These are phyloP conservation scores for Gortyna flavago DNA, from an alignment of 2,888 invertebrate genomes.

Conservation along the genomic window DNA sequence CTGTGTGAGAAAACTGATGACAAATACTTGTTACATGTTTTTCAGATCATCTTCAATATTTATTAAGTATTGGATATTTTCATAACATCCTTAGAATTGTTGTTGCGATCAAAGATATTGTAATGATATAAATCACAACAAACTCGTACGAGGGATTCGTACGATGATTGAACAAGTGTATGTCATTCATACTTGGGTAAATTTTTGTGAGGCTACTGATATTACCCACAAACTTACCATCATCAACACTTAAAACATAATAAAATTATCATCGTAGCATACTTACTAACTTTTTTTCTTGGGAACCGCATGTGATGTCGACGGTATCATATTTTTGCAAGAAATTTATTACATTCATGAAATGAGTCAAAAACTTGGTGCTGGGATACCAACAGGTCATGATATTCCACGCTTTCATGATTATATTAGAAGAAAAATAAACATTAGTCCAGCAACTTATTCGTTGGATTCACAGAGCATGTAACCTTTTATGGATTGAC, in stretches of 20 bases:
- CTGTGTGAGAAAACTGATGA: not conserved
- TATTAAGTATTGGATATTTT: not conserved
- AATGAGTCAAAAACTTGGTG: not conserved
- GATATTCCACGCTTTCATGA: not conserved
- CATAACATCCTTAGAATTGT: slow-evolving; percentile 1
- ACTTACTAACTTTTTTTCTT: slow-evolving; percentile 5
- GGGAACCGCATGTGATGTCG: not conserved
- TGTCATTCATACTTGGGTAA: not conserved
- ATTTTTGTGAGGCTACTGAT: not conserved
- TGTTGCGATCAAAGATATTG: not conserved
- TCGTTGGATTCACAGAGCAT: not conserved
- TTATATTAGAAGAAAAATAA: not conserved
- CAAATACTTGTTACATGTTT: not conserved
- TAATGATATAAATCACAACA: not conserved
- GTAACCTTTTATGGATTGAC: too few relatives aligned
- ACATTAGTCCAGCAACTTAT: too few relatives aligned
- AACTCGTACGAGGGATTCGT: not conserved
- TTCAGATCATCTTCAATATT: not conserved
- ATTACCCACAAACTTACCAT: not conserved
- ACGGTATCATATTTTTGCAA: not conserved
- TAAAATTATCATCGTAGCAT: too few relatives aligned
- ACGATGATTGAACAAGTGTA: not conserved
- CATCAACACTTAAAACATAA: too few relatives aligned
- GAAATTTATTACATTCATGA: not conserved
- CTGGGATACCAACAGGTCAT: not conserved